Evolutionary conservation across 2,113 vertebrate species (phyloP).

Genomic region (Phalacrocorax carbo): DNA sequence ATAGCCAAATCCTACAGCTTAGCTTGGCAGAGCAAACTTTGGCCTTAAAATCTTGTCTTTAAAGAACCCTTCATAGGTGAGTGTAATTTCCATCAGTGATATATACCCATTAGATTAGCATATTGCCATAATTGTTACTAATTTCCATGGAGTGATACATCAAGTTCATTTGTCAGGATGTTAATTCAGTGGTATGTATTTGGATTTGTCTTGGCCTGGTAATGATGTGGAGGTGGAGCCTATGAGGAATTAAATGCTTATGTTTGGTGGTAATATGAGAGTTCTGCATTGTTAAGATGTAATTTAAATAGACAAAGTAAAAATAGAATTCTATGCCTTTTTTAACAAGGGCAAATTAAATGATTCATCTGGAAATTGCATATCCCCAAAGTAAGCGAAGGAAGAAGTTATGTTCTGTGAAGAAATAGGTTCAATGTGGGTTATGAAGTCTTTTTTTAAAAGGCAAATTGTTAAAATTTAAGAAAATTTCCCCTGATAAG

Average conservation of each 20-base stretch:
- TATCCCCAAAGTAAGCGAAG: slow-evolving; percentile 34
- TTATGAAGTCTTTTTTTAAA: slow-evolving; percentile 11
- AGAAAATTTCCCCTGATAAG: neutral
- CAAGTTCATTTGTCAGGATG: slow-evolving; percentile 5
- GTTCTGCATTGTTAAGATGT: slow-evolving; percentile 38
- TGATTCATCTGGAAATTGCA: slow-evolving; percentile 61
- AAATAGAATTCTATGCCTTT: slow-evolving; percentile 66
- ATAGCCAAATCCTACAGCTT: neutral
- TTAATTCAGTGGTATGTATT: neutral
- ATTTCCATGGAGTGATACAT: neutral
- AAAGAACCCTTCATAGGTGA: neutral
- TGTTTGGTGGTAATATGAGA: slow-evolving; percentile 50
- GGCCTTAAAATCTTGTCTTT: neutral
- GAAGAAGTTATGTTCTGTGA: slow-evolving; percentile 36
- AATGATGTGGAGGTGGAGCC: slow-evolving; percentile 12
- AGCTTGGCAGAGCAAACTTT: neutral
- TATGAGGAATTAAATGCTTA: slow-evolving; percentile 62
- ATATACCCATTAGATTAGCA: neutral
- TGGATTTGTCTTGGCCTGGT: slow-evolving; percentile 32
- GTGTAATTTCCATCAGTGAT: neutral
- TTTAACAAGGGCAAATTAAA: slow-evolving; percentile 74
- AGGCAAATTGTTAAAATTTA: neutral
- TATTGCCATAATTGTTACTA: neutral
- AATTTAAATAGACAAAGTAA: slow-evolving; percentile 64
- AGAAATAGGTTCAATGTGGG: slow-evolving; percentile 48